A percentile compares a stretch with the other conserved stretches of the same genome.
phyloP scores from a whole-genome alignment of 2,888 invertebrate species.

The Morpho helenor region DNA sequence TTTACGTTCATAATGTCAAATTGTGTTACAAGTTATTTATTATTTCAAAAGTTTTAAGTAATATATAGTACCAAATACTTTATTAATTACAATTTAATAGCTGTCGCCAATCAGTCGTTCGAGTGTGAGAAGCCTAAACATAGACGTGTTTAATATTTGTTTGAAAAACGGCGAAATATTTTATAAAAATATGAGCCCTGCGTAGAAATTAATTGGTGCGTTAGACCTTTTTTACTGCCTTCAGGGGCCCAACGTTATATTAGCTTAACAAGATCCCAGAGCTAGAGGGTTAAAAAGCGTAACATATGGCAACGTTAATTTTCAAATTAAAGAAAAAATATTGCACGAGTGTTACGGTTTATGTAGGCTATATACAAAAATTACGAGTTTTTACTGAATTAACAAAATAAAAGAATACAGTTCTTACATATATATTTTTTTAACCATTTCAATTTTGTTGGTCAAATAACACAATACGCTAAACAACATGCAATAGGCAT shows the following conservation, averaged over 20 bases:
- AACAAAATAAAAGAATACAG: conserved; percentile 1
- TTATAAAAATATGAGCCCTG: conserved; percentile 53
- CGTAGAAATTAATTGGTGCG: conserved; percentile 60
- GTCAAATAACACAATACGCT: no score
- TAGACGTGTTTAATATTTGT: conserved; percentile 60
- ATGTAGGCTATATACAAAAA: conserved; percentile 1
- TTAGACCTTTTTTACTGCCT: conserved; percentile 54
- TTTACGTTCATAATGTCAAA: no score
- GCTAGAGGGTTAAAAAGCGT: conserved; percentile 51
- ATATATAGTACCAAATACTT: no score
- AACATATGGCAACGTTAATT: conserved; percentile 56
- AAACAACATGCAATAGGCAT: no score
- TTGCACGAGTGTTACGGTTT: conserved; percentile 5
- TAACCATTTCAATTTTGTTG: no score
- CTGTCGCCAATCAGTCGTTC: background rate
- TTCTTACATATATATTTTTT: background rate
- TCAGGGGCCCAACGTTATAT: conserved; percentile 46
- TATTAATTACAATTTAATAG: no score
- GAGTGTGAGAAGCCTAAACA: conserved; percentile 35
- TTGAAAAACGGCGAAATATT: conserved; percentile 64
- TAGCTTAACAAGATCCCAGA: conserved; percentile 52
- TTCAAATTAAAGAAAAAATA: conserved; percentile 55
- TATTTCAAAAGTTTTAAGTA: no score
- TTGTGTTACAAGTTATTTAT: no score
- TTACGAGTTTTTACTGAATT: background rate